Percentiles rank a stretch among this genome's conserved stretches.
Conservation (phyloP, 1,140 invertebrate species). For the Sycophila sp. region DNA sequence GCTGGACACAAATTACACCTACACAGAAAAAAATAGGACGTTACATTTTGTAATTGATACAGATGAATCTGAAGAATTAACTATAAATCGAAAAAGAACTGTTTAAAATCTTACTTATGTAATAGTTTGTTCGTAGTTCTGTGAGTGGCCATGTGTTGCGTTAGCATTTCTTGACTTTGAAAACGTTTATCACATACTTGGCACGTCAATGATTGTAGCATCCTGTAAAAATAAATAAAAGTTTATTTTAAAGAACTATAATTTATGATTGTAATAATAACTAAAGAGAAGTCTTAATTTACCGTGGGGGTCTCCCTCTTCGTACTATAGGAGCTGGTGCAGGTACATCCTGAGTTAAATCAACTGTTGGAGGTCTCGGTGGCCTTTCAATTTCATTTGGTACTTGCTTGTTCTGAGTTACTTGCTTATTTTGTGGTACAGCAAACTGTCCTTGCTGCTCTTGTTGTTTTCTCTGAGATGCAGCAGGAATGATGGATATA, state of each 20-base stretch:
- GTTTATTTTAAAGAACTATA: too few species aligned
- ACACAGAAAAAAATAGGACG: slow-evolving; percentile 46
- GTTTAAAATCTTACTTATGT: slow-evolving; percentile 58
- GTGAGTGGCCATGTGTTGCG: slow-evolving; percentile 66
- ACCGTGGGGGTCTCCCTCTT: slow-evolving; percentile 61
- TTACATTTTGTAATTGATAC: too few species aligned
- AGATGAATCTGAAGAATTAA: neutral
- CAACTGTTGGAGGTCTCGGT: slow-evolving; percentile 68
- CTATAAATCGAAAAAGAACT: neutral
- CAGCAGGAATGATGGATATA: slow-evolving; percentile 75
- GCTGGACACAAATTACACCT: slow-evolving; percentile 78
- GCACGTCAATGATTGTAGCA: slow-evolving; percentile 54
- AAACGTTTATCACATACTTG: slow-evolving; percentile 69
- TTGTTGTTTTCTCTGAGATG: slow-evolving; percentile 60
- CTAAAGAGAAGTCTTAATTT: neutral
- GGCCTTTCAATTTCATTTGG: slow-evolving; percentile 63
- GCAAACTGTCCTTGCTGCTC: slow-evolving; percentile 61
- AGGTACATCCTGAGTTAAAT: slow-evolving; percentile 67
- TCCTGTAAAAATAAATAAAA: slow-evolving; percentile 19
- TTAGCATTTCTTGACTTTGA: slow-evolving; percentile 64
- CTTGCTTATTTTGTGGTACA: slow-evolving; percentile 63
- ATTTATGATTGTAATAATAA: neutral
- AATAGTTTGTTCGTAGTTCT: slow-evolving; percentile 63
- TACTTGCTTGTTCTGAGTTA: slow-evolving; percentile 50
- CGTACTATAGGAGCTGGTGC: slow-evolving; percentile 50